Percentiles rank a stretch among this genome's conserved stretches.
These are phyloP conservation scores for Rhizomys pruinosus DNA, from an alignment of 2,113 vertebrate genomes.

Conservation along the genomic window DNA sequence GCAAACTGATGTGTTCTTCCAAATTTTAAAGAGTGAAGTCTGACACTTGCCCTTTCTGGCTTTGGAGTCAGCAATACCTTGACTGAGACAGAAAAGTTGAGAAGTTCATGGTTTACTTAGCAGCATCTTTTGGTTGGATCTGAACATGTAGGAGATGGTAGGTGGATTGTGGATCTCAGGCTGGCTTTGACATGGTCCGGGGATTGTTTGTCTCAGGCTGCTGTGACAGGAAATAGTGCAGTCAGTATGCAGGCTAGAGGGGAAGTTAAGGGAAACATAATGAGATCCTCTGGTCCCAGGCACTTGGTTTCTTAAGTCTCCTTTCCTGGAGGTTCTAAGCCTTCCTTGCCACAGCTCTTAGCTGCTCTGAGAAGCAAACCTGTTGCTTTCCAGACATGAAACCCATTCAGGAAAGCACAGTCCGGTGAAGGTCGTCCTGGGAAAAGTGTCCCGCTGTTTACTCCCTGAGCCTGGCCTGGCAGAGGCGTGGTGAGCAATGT, in stretches of 20 bases:
- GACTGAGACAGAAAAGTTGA: background rate
- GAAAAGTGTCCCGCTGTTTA: background rate
- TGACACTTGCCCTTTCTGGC: constrained; percentile 48
- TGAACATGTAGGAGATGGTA: background rate
- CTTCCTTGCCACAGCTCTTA: background rate
- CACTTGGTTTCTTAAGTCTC: background rate
- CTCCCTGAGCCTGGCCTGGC: background rate
- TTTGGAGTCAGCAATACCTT: constrained; percentile 60
- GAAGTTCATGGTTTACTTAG: background rate
- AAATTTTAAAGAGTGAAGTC: background rate
- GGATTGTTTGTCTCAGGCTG: background rate
- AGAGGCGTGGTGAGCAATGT: constrained; percentile 47
- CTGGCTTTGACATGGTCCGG: background rate
- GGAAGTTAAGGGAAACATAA: too few relatives aligned
- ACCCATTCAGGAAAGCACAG: background rate
- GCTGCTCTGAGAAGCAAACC: constrained; percentile 17
- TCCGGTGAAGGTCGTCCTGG: background rate
- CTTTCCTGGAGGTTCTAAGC: background rate
- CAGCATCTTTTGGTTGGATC: background rate
- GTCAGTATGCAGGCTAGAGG: too few relatives aligned
- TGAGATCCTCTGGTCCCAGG: background rate
- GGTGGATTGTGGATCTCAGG: background rate
- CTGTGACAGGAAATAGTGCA: too few relatives aligned
- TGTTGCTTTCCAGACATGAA: background rate
- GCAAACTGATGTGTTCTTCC: constrained; percentile 41